Evolutionary conservation across 2,888 invertebrate species (phyloP), one percentile per base, ranked within the genome.

Genomic region (Fabriciana adippe): DNA sequence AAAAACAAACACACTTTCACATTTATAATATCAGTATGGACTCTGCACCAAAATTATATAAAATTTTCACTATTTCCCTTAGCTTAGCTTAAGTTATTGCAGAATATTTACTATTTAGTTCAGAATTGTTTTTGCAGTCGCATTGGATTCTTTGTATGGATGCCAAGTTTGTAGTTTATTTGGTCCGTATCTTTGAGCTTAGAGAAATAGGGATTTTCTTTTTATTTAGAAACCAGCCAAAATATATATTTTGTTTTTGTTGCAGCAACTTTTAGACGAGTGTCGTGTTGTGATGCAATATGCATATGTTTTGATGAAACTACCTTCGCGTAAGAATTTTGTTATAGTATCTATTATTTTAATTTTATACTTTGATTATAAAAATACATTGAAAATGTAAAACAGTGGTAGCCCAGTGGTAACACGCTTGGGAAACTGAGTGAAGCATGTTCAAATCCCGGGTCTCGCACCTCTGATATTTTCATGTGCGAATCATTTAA

Each of bases 131-230:
- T 59, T 65, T 59, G 45, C 45, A 41, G 59, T 54, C 48, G 55
- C 59, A 60, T 66, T 48, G 55, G 48, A 18, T 51, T 67, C 67
- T 67, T 62, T 67, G 67, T 61, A 61, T 35, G n/a, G 51, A 16
- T 56, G 67, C 67, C 67, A 67, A 67, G 55, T 66, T 35, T 48
- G 60, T 31, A 47, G 47, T 55, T 60, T 66, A 66, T 66, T 66
- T 50, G 13, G 21, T 18, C 18, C 48, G 47, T 47, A 54, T 60
- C 60, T 57, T 66, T 54, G 47, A 35, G 60, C 41, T 41, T 54
- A 47, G 53, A 54, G 35, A 60, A 53, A 41, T 18, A 35, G 31
- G 31, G 16, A 18, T 51, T 50, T 50, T 41, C 51, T 51, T 51
- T 50, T 51, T 31, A 51, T 51, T 41, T 51, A 14, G 16, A 15